Evolutionary conservation across 2,797 vertebrate genomes (phyloP).

Genomic region (Scarus forsteni): DNA sequence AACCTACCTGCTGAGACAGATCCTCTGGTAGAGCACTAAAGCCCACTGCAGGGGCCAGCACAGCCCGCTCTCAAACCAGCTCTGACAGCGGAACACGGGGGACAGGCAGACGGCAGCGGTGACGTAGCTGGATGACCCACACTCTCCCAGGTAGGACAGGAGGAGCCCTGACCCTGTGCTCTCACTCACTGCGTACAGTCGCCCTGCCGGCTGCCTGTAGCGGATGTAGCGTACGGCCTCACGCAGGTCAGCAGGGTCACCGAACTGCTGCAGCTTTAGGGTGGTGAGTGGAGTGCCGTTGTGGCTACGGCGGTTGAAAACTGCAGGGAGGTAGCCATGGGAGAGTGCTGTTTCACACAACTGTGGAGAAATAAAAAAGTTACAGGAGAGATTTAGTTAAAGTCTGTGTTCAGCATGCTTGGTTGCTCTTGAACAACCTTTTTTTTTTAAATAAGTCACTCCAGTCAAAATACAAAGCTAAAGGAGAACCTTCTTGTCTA

Average conservation of each 20-base stretch:
- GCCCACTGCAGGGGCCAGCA: constrained; percentile 82
- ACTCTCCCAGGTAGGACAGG: constrained; percentile 89
- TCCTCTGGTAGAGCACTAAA: constrained; percentile 87
- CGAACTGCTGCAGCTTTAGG: constrained; percentile 87
- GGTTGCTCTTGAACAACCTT: too few relatives aligned
- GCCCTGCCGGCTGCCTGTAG: constrained; percentile 83
- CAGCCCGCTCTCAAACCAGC: constrained; percentile 87
- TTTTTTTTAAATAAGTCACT: too few relatives aligned
- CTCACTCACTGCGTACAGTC: constrained; percentile 87
- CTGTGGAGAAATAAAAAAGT: constrained; percentile 58
- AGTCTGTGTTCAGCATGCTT: too few relatives aligned
- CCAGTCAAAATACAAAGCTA: too few relatives aligned
- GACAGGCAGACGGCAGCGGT: constrained; percentile 88
- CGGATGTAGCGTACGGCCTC: constrained; percentile 89
- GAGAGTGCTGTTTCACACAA: constrained; percentile 85
- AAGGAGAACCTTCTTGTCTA: too few relatives aligned
- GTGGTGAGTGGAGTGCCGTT: constrained; percentile 86
- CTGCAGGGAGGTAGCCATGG: constrained; percentile 87
- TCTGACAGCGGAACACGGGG: constrained; percentile 87
- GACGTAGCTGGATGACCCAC: constrained; percentile 89
- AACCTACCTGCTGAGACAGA: constrained; percentile 85
- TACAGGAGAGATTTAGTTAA: too few relatives aligned
- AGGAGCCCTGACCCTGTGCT: constrained; percentile 88
- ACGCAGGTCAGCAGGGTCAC: constrained; percentile 86
- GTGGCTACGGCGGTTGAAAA: constrained; percentile 89